Evolutionary conservation across 2,797 vertebrate genomes (phyloP).

Genomic region (Coendou prehensilis): DNA sequence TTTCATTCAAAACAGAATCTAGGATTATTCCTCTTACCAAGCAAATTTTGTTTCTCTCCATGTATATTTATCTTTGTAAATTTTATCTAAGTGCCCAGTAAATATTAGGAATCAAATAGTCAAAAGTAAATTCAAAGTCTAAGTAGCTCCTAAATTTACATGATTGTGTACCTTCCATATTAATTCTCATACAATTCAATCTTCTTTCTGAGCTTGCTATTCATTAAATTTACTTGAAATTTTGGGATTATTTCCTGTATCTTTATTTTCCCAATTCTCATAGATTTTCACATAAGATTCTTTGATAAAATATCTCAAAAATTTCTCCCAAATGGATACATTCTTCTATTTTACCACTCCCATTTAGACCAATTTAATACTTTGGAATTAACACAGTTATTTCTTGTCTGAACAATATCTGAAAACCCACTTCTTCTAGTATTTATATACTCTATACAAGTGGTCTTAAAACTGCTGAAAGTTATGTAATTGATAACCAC

Average conservation of each 20-base stretch:
- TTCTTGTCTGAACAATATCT: background rate
- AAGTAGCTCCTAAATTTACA: background rate
- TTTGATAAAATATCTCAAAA: background rate
- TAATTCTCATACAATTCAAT: background rate
- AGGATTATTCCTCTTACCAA: background rate
- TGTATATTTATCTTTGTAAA: background rate
- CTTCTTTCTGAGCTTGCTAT: background rate
- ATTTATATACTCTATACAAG: background rate
- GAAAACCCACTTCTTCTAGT: background rate
- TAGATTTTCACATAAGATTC: background rate
- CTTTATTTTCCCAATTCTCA: background rate
- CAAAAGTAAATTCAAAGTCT: background rate
- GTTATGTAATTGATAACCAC: background rate
- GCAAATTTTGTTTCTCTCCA: background rate
- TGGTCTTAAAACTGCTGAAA: background rate
- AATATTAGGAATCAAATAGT: slow-evolving; percentile 18
- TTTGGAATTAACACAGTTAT: background rate
- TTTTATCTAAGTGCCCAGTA: background rate
- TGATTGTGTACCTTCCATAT: background rate
- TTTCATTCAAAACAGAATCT: background rate
- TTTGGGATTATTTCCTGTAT: background rate
- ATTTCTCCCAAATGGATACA: background rate
- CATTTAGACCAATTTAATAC: background rate
- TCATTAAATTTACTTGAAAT: background rate
- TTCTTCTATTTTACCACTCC: background rate